phyloP scores from a whole-genome alignment of 2,888 invertebrate genomes.

The Phengaris arion region DNA sequence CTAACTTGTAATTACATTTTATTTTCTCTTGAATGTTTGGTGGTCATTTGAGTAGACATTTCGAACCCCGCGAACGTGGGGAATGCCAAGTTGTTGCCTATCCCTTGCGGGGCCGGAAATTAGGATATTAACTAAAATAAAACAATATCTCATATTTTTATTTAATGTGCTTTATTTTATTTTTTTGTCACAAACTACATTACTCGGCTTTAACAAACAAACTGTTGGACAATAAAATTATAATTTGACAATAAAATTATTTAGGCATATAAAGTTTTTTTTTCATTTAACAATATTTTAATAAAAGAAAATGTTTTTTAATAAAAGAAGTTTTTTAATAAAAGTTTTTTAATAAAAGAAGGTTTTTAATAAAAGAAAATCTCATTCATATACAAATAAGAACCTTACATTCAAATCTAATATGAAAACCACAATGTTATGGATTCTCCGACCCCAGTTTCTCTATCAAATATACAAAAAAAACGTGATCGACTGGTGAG shows the following conservation, averaged over 20 bases:
- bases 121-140: neutral
- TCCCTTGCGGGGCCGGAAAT: too few relatives aligned
- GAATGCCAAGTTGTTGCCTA: too few relatives aligned
- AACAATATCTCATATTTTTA: slow-evolving; percentile 22
- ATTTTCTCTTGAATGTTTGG: too few relatives aligned
- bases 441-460: slow-evolving; percentile 71
- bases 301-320: slow-evolving; percentile 68
- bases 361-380: too few relatives aligned
- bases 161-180: slow-evolving; percentile 72
- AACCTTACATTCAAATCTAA: slow-evolving; percentile 69
- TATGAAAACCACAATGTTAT: slow-evolving; percentile 74
- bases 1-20: too few relatives aligned
- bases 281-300: slow-evolving; percentile 67
- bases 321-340: too few relatives aligned
- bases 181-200: slow-evolving; percentile 75
- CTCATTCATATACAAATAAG: slow-evolving; percentile 78
- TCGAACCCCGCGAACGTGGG: too few relatives aligned
- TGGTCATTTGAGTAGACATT: too few relatives aligned
- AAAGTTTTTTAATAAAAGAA: too few relatives aligned
- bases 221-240: slow-evolving; percentile 74
- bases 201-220: slow-evolving; percentile 72
- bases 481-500: slow-evolving; percentile 40
- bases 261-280: slow-evolving; percentile 54
- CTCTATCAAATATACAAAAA: slow-evolving; percentile 76
- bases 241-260: slow-evolving; percentile 62